Base-by-base conservation (phyloP, 2,797 vertebrate genomes). In the Ctenopoma multispine region DNA sequence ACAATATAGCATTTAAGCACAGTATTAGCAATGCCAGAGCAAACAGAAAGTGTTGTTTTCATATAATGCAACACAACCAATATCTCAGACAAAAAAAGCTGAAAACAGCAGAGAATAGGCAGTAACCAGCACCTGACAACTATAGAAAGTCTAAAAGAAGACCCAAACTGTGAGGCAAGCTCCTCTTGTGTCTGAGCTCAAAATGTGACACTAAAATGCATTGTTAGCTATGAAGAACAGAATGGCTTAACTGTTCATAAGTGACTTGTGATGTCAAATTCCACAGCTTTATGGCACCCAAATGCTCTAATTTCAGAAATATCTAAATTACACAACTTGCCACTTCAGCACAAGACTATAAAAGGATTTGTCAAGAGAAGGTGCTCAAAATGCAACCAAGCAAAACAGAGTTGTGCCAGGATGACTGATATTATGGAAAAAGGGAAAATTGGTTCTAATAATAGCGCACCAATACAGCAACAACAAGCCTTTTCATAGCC, bases 361-460 rank as follows among this genome's bases (percentile, higher is more conserved):
- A 90, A 91, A 87, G 88, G 82, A 65, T 59, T 65, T 81, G 81
- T 86, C 72, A 81, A 77, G 82, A 87, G 85, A 86, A 89, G 78
- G 84, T 81, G 78, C 75, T 89, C 83, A 77, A 82, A 89, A 90
- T 76, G 81, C 84, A 89, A 90, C 87, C 85, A 84, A 89, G 86
- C 84, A 90, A 87, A 90, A 86, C 86, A 80, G 81, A 89, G 79
- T 83, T 87, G 71, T 86, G 87, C 75, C 86, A 84, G 82, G 78
- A 89, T 78, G 82, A 90, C 75, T 82, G 88, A 92, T 90, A 83
- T 89, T 88, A 87, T 80, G 84, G 82, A 85, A 85, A 82, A 68
- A 87, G 66, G 68, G 76, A 79, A 90, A 89, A 89, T 75, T 82
- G 75, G 67, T 58, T 78, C 86, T 89, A 90, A 89, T 85, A 90